A percentile compares a stretch with the other conserved stretches of the same genome.
Evolutionary conservation across 2,797 vertebrate species (phyloP).

Genomic region (Rhinichthys osculus): DNA sequence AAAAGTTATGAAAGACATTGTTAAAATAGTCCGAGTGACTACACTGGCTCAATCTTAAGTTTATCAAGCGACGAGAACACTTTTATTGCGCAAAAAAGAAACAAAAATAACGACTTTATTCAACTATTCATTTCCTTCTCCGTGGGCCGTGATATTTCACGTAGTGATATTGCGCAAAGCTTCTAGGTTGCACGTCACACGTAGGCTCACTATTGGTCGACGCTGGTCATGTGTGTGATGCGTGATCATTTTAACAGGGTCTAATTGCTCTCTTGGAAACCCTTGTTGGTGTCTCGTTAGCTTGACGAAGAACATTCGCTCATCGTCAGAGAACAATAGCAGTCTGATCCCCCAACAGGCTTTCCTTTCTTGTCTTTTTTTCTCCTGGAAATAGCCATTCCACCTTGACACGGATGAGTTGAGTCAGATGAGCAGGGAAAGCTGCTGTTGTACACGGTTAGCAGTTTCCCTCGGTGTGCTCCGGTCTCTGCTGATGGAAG

Average conservation of each 20-base stretch:
- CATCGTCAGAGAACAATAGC: constrained; percentile 19
- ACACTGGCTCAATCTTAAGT: too few species aligned
- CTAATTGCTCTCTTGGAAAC: constrained; percentile 51
- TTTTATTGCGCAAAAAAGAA: too few species aligned
- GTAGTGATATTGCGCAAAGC: too few species aligned
- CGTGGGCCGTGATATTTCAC: too few species aligned
- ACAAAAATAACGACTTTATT: too few species aligned
- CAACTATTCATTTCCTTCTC: too few species aligned
- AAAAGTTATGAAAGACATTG: too few species aligned
- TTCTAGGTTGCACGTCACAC: too few species aligned
- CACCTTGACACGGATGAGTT: constrained; percentile 58
- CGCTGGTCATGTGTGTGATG: too few species aligned
- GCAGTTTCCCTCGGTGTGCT: constrained; percentile 53
- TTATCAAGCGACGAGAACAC: too few species aligned
- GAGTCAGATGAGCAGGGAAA: constrained; percentile 53
- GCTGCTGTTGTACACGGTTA: constrained; percentile 60
- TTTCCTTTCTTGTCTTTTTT: constrained; percentile 22
- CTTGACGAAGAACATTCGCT: constrained; percentile 33
- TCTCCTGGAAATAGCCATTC: constrained; percentile 51
- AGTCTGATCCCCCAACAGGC: constrained; percentile 32
- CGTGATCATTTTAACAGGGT: constrained; percentile 26
- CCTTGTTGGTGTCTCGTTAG: constrained; percentile 47
- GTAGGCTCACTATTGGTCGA: too few species aligned
- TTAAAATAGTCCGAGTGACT: too few species aligned
- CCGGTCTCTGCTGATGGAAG: constrained; percentile 53